Conservation (phyloP, 2,113 vertebrate genomes). For the Brienomyrus longianalis region DNA sequence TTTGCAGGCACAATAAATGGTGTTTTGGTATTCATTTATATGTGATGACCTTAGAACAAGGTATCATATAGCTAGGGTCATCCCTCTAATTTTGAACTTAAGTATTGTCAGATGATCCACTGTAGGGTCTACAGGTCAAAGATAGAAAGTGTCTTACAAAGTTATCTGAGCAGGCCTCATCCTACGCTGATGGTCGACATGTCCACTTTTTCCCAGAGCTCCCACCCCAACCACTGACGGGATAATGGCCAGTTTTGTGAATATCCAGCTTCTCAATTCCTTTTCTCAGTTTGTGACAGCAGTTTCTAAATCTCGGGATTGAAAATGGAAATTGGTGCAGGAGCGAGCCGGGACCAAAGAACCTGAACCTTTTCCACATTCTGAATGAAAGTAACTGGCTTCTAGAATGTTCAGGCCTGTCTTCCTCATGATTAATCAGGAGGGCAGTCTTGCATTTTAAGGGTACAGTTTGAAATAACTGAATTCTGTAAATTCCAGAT, state of each 20-base stretch:
- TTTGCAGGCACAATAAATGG: not conserved
- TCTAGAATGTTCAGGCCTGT: conserved; percentile 45
- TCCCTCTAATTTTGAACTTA: not conserved
- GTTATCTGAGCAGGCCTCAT: conserved; percentile 18
- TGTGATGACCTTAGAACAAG: not conserved
- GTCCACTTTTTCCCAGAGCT: conserved; percentile 26
- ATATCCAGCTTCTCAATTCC: conserved; percentile 45
- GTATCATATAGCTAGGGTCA: not conserved
- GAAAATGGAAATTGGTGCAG: conserved; percentile 36
- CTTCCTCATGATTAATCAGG: conserved; percentile 33
- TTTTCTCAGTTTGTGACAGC: conserved; percentile 48
- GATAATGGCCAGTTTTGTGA: conserved; percentile 47
- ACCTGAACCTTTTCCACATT: conserved; percentile 51
- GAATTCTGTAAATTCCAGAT: conserved; percentile 35
- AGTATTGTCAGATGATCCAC: not conserved
- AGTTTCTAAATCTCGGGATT: conserved; percentile 43
- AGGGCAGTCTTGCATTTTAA: conserved; percentile 26
- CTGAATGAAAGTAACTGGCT: conserved; percentile 44
- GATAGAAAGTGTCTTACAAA: not conserved
- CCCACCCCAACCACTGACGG: conserved; percentile 33
- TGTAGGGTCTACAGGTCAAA: not conserved
- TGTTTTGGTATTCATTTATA: not conserved
- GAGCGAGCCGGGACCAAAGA: conserved; percentile 36
- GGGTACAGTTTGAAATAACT: conserved; percentile 27
- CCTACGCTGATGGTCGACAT: conserved; percentile 34